Conservation (phyloP, 2,113 vertebrate species). For the Notothenia rossii region DNA sequence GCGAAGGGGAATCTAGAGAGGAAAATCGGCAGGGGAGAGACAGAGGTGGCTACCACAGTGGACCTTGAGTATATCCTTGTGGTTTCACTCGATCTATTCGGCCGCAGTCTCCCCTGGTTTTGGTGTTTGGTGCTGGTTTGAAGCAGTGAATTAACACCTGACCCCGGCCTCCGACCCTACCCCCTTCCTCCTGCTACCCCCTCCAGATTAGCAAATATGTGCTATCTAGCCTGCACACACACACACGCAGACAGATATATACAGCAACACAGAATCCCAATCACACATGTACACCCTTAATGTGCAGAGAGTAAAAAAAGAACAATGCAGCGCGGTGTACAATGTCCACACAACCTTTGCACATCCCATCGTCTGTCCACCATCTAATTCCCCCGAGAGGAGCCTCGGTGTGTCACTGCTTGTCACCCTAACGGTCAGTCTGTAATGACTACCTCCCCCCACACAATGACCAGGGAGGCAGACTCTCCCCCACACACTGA, state of each 20-base stretch:
- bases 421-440: constrained; percentile 75
- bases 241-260: constrained; percentile 21
- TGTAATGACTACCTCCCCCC: constrained; percentile 70
- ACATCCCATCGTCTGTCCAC: constrained; percentile 55
- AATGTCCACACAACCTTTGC: constrained; percentile 64
- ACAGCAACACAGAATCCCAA: constrained; percentile 9
- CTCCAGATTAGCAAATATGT: constrained; percentile 77
- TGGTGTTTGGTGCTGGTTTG: constrained; percentile 58
- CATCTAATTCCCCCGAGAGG: constrained; percentile 64
- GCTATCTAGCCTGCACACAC: constrained; percentile 55
- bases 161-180: constrained; percentile 75
- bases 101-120: constrained; percentile 44
- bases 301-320: constrained; percentile 55
- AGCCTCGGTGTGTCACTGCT: constrained; percentile 66
- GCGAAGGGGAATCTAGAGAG: constrained; percentile 45
- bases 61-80: constrained; percentile 53
- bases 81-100: constrained; percentile 46
- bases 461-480: constrained; percentile 61
- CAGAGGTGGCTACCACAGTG: constrained; percentile 31
- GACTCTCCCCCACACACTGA: constrained; percentile 39
- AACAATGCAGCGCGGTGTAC: constrained; percentile 27
- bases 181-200: constrained; percentile 59
- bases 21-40: constrained; percentile 32
- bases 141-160: constrained; percentile 81
- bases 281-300: constrained; percentile 49